These are phyloP conservation scores for Acleris holmiana DNA, from an alignment of 2,888 invertebrate genomes.

Conservation along the genomic window DNA sequence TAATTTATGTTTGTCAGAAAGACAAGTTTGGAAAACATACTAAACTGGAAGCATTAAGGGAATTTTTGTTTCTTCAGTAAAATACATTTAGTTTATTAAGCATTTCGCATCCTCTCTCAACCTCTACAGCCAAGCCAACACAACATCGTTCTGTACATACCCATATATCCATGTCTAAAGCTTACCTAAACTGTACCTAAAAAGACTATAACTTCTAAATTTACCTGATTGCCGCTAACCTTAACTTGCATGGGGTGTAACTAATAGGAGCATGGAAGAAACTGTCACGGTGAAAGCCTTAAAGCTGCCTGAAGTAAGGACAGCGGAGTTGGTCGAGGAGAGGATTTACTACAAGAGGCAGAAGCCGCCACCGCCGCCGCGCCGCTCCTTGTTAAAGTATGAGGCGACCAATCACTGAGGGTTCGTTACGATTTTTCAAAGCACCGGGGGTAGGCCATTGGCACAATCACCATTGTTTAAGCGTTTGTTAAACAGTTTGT, in stretches of 20 bases:
- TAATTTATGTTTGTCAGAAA: too few species aligned
- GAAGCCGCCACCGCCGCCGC: conserved; percentile 71
- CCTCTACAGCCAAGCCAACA: conserved; percentile 20
- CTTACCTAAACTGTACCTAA: conserved; percentile 1
- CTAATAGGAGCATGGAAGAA: conserved; percentile 68
- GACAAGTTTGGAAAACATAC: neutral
- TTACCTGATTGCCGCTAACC: conserved; percentile 43
- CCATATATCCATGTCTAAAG: conserved; percentile 4
- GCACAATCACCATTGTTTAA: too few species aligned
- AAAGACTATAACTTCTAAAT: neutral
- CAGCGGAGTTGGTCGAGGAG: conserved; percentile 58
- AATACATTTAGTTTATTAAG: too few species aligned
- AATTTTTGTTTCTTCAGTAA: too few species aligned
- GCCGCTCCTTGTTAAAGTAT: conserved; percentile 70
- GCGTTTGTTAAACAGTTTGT: too few species aligned
- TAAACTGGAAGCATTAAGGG: too few species aligned
- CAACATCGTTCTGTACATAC: conserved; percentile 61
- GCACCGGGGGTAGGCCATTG: conserved; percentile 46
- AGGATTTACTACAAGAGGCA: conserved; percentile 53
- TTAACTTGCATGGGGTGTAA: conserved; percentile 69
- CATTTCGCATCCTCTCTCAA: neutral
- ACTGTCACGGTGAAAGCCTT: conserved; percentile 67
- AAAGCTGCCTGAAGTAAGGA: conserved; percentile 69
- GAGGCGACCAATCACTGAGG: conserved; percentile 57
- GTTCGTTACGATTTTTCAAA: conserved; percentile 57